Conservation (phyloP, 2,888 invertebrate species). For the Tolmerus cingulatus region DNA sequence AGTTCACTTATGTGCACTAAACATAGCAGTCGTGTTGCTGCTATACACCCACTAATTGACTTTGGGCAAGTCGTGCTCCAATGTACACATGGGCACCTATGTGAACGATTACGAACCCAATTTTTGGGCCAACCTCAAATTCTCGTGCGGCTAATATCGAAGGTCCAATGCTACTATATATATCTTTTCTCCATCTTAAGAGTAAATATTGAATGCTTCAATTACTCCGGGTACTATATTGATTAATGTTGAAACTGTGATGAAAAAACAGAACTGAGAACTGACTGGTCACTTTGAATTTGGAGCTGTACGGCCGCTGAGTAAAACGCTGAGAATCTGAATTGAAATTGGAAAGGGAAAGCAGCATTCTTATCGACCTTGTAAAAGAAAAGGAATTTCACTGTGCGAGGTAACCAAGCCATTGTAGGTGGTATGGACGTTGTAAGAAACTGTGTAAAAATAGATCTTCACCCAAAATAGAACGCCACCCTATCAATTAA, state of each 20-base stretch:
- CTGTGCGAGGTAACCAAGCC: background rate
- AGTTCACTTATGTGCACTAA: background rate
- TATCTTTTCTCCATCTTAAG: background rate
- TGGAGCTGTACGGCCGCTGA: background rate
- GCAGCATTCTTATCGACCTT: conserved; percentile 2
- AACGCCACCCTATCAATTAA: conserved; percentile 12
- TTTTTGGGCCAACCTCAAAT: background rate
- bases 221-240: background rate
- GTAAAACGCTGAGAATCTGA: background rate
- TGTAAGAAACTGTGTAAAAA: background rate
- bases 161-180: background rate
- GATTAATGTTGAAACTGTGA: background rate
- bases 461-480: background rate
- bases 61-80: background rate
- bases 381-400: background rate
- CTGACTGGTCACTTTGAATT: background rate
- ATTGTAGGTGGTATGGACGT: background rate
- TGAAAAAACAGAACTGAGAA: background rate
- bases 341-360: background rate
- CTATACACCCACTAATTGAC: conserved; percentile 4
- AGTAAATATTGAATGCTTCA: background rate
- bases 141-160: background rate
- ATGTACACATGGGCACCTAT: background rate
- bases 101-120: background rate
- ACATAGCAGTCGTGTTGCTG: background rate